phyloP scores from a whole-genome alignment of 2,888 invertebrate genomes.

The Acrocyrtus sp. region DNA sequence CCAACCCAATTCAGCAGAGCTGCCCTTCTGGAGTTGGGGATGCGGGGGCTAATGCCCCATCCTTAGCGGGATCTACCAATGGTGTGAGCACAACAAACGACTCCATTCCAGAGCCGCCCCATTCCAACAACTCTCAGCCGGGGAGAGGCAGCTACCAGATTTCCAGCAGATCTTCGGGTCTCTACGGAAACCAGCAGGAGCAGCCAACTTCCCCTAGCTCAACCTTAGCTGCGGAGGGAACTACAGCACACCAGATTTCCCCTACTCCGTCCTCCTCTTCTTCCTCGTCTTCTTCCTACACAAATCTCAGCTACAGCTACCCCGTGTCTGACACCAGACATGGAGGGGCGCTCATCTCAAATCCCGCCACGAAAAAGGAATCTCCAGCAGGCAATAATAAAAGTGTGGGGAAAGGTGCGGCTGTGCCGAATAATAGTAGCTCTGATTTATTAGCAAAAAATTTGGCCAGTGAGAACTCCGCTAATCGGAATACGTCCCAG shows the following conservation, averaged over 20 bases:
- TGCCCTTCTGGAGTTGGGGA: slow-evolving; percentile 13
- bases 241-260: slow-evolving; percentile 40
- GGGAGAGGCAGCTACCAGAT: slow-evolving; percentile 13
- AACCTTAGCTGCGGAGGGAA: slow-evolving; percentile 17
- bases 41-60: slow-evolving; percentile 17
- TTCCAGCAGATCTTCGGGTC: slow-evolving; percentile 2
- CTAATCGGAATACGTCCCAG: too few species aligned
- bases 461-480: background rate
- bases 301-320: slow-evolving; percentile 42
- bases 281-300: slow-evolving; percentile 31
- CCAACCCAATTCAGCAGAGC: slow-evolving; percentile 19
- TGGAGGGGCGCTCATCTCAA: too few species aligned
- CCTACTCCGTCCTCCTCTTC: slow-evolving; percentile 31
- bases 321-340: slow-evolving; percentile 15
- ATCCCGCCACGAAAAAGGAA: slow-evolving; percentile 15
- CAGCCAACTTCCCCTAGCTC: slow-evolving; percentile 28
- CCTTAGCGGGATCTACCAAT: slow-evolving; percentile 4
- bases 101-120: slow-evolving; percentile 17
- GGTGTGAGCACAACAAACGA: slow-evolving; percentile 20
- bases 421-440: background rate
- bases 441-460: slow-evolving; percentile 7
- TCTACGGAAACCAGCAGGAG: slow-evolving; percentile 16
- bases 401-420: background rate
- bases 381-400: slow-evolving; percentile 33
- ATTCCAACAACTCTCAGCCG: slow-evolving; percentile 15